These are phyloP conservation scores for Andrena bicolor DNA, from an alignment of 2,888 invertebrate species.

Conservation along the genomic window DNA sequence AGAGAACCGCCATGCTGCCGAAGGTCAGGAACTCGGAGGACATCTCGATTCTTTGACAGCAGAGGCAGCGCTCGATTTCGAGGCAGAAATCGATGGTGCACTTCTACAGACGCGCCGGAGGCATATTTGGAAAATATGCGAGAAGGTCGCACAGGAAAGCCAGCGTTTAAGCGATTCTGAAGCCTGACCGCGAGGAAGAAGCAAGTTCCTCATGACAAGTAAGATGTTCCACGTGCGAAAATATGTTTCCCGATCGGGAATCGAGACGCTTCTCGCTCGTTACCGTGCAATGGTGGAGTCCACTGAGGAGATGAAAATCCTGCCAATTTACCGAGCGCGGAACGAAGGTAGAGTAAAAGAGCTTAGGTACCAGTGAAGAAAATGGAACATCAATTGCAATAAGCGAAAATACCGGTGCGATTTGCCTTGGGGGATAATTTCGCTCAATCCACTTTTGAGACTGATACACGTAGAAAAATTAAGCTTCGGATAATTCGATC, in stretches of 20 bases:
- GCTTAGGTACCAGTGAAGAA: neutral
- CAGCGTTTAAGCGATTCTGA: conserved; percentile 30
- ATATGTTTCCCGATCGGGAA: neutral
- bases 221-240: neutral
- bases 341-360: neutral
- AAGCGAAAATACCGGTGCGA: conserved; percentile 37
- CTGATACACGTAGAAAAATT: conserved; percentile 63
- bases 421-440: conserved; percentile 32
- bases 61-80: conserved; percentile 24
- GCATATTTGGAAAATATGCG: conserved; percentile 49
- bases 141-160: conserved; percentile 34
- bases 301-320: conserved; percentile 20
- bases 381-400: conserved; percentile 14
- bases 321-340: conserved; percentile 22
- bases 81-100: conserved; percentile 55
- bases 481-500: conserved; percentile 48
- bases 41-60: conserved; percentile 72
- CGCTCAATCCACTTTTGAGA: conserved; percentile 68
- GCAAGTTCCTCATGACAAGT: neutral
- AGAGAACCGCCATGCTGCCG: conserved; percentile 55
- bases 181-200: neutral
- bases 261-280: neutral
- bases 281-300: neutral
- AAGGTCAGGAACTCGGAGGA: conserved; percentile 59
- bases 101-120: conserved; percentile 32